Percentiles rank a stretch among this genome's conserved stretches.
These are phyloP conservation scores for Crypturellus tataupa DNA, from an alignment of 2,797 vertebrate species.

Conservation along the genomic window DNA sequence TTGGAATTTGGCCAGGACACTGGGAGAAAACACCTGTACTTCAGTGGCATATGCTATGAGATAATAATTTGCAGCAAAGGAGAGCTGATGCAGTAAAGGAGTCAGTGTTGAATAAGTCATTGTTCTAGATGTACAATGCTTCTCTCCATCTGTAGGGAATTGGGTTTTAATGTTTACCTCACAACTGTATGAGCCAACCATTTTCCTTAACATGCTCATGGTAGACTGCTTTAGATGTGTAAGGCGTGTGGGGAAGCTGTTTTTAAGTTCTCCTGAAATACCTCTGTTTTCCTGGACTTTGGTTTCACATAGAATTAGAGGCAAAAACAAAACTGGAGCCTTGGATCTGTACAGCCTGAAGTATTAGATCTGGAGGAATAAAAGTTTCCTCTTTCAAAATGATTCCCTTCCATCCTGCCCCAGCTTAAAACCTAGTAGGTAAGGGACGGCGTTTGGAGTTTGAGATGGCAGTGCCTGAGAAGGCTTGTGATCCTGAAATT, in stretches of 20 bases:
- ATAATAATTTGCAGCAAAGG: background rate
- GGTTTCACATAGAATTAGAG: background rate
- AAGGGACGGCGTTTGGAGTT: background rate
- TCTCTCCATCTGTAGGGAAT: background rate
- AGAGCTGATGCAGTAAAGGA: background rate
- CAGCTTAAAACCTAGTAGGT: background rate
- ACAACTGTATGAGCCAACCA: background rate
- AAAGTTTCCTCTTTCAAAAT: background rate
- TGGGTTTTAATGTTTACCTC: background rate
- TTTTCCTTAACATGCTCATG: background rate
- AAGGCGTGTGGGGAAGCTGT: background rate
- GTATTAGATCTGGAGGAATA: background rate
- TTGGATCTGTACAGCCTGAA: background rate
- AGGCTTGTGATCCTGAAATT: background rate
- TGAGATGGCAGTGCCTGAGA: background rate
- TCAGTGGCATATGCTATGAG: background rate
- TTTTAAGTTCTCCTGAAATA: conserved; percentile 23
- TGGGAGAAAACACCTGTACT: conserved; percentile 39
- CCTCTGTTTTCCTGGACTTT: conserved; percentile 2
- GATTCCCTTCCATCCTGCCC: background rate
- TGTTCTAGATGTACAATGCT: background rate
- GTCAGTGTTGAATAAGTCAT: background rate
- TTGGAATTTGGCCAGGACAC: background rate
- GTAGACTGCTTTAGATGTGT: conserved; percentile 5
- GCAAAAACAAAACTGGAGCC: conserved; percentile 1